Evolutionary conservation across 2,888 invertebrate species (phyloP), one percentile per base, ranked within the genome.

Genomic region (Hedya salicella): DNA sequence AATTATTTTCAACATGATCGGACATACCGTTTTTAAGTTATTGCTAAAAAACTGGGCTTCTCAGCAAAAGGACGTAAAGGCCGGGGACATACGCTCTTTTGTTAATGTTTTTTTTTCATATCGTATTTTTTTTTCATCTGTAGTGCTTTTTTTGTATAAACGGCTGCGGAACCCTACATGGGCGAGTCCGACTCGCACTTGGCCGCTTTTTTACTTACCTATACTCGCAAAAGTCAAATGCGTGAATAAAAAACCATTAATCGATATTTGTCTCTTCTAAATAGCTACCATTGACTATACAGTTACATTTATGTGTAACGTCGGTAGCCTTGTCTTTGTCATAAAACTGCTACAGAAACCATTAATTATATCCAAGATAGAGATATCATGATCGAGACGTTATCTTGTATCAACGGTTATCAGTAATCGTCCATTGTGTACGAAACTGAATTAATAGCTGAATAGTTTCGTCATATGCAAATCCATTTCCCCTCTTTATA

Each of bases 381-480:
- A 66, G 40, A 66, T 61, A 61, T 61, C 48, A 66, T 30, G 48
- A 32, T 61, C 16, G 42, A n/a, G 66, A 54, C 66, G 48, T 66
- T 66, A 66, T 66, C 66, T 66, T 42, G 21, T 48, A 60, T 53
- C 65, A 48, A 60, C 19, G 8, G 42, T 52, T 66, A 60, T 66
- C 59, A 53, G 53, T 40, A 44, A 65, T 65, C 65, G 65, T 40
- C 61, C 66, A 66, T 61, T 66, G 66, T 66, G 30, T 66, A 61
- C 75, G 69, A 73, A 77, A 70, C 74, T 42, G 61, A 77, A 82
- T 83, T 76, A 82, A 80, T 78, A 80, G 77, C 78, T 78, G 74
- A 71, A 78, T 81, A 81, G 81, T 79, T 81, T 77, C 80, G 76
- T 86, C 84, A 83, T 85, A 87, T 87, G 86, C 84, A 86, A 87